phyloP scores from a whole-genome alignment of 2,888 invertebrate species.

The Xestia sexstrigata region DNA sequence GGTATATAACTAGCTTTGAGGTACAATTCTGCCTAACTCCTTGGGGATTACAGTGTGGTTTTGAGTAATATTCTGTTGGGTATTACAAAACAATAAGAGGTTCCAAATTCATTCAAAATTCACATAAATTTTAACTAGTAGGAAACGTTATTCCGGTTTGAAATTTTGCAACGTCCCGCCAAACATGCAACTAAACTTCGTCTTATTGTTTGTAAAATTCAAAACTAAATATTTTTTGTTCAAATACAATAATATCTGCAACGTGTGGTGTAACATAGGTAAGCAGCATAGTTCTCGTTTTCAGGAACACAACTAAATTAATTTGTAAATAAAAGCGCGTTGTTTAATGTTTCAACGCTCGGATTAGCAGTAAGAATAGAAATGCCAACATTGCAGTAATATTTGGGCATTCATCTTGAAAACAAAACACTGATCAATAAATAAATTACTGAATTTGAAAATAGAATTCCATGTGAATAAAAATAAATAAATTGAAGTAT shows the following conservation, averaged over 20 bases:
- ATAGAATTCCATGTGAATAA: too few species aligned
- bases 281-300: background rate
- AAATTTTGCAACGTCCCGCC: background rate
- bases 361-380: background rate
- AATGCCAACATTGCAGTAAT: background rate
- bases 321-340: too few species aligned
- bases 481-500: too few species aligned
- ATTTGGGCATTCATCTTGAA: background rate
- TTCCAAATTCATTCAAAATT: background rate
- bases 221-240: background rate
- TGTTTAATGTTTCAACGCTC: background rate
- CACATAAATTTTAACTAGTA: background rate
- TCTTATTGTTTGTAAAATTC: too few species aligned
- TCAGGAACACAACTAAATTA: background rate
- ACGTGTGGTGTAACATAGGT: background rate
- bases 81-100: background rate
- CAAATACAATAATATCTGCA: background rate
- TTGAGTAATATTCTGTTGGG: background rate
- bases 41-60: background rate
- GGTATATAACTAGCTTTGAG: background rate
- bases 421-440: constrained; percentile 1
- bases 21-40: background rate
- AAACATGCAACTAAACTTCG: background rate
- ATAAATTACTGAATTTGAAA: background rate
- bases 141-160: background rate